Conservation (phyloP, 1,140 invertebrate species). For the Platyscapa corneri region DNA sequence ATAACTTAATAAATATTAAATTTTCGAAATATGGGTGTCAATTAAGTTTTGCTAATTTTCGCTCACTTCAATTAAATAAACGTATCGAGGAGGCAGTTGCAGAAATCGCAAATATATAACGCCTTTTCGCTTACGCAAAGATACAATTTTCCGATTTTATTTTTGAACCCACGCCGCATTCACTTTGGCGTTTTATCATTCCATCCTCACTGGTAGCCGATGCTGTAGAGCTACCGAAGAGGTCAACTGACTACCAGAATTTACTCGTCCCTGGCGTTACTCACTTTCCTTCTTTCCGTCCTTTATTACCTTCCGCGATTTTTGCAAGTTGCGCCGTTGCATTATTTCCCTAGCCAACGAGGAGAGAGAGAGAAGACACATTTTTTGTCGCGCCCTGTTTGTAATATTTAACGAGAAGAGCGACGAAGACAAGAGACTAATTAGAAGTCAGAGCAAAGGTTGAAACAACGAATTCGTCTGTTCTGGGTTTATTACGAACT, state of each 20-base stretch:
- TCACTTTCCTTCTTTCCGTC: neutral
- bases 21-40: no score
- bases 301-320: neutral
- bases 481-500: no score
- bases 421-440: neutral
- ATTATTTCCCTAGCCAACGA: neutral
- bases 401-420: neutral
- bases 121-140: no score
- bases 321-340: neutral
- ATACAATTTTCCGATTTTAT: neutral
- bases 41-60: no score
- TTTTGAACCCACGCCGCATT: no score
- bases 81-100: no score
- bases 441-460: neutral
- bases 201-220: neutral
- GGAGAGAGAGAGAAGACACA: neutral
- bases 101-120: no score
- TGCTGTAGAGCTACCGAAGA: neutral
- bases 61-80: no score
- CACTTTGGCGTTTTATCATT: neutral
- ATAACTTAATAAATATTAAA: no score
- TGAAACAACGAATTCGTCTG: no score
- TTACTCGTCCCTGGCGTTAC: neutral
- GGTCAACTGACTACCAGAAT: neutral
- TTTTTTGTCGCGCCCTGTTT: neutral